Evolutionary conservation across 2,797 vertebrate species (phyloP).

Genomic region (Rhynchotus rufescens): DNA sequence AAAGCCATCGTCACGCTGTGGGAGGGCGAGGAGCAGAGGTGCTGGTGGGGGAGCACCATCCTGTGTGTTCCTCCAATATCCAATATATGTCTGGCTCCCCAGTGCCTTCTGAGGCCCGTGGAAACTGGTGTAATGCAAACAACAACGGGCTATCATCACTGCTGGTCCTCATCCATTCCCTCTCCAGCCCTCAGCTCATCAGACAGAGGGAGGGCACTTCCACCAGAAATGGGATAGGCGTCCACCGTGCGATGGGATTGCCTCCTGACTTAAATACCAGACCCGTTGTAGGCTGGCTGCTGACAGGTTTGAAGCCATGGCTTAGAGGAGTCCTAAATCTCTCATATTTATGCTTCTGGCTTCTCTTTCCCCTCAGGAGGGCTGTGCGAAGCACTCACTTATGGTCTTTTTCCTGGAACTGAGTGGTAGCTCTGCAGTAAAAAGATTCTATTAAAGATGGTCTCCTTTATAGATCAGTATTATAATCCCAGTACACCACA

Average conservation of each 20-base stretch:
- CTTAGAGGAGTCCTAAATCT: constrained; percentile 42
- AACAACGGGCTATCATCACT: constrained; percentile 2
- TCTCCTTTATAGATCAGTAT: background rate
- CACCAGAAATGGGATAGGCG: constrained; percentile 14
- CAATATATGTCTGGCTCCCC: background rate
- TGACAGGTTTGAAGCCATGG: constrained; percentile 48
- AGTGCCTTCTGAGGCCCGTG: background rate
- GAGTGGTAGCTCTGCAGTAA: background rate
- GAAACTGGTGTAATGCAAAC: constrained; percentile 40
- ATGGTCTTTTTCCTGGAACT: background rate
- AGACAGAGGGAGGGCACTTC: background rate
- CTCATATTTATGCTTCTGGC: constrained; percentile 22
- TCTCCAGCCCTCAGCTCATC: background rate
- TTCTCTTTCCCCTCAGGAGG: background rate
- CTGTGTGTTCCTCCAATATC: constrained; percentile 56
- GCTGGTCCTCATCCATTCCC: background rate
- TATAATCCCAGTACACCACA: background rate
- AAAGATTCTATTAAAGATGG: constrained; percentile 21
- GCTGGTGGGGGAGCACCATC: background rate
- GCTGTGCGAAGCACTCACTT: background rate
- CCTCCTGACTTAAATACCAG: constrained; percentile 30
- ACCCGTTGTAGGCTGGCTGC: background rate
- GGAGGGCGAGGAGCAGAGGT: background rate
- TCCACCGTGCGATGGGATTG: constrained; percentile 12
- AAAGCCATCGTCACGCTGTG: background rate